A percentile compares a stretch with the other conserved stretches of the same genome.
phyloP scores from a whole-genome alignment of 1,140 invertebrate genomes.

The Dreissena polymorpha region DNA sequence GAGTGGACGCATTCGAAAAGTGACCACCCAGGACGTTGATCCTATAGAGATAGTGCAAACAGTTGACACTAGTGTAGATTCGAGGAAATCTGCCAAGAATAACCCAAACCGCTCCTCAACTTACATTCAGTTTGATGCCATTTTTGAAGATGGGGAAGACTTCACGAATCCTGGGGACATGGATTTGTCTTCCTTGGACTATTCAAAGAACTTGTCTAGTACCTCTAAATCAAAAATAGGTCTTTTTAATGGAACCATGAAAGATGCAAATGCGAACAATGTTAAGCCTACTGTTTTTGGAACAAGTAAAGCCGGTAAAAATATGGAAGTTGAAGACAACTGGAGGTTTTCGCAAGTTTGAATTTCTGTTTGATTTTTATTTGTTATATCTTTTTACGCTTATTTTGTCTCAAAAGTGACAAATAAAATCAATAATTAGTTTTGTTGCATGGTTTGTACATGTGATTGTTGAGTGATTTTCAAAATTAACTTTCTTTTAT shows the following conservation, averaged over 20 bases:
- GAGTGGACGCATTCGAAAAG: constrained; percentile 44
- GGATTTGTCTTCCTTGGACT: constrained; percentile 63
- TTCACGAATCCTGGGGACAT: constrained; percentile 36
- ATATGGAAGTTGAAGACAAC: constrained; percentile 58
- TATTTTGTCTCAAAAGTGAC: not conserved
- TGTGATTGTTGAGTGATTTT: too few species aligned
- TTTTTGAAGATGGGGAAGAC: constrained; percentile 74
- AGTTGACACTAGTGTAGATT: constrained; percentile 49
- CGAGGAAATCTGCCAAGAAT: constrained; percentile 61
- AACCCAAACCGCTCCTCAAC: constrained; percentile 69
- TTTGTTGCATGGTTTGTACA: too few species aligned
- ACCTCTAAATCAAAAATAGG: constrained; percentile 59
- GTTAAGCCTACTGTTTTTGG: constrained; percentile 52
- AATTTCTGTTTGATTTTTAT: constrained; percentile 12
- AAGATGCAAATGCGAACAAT: constrained; percentile 53
- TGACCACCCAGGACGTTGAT: constrained; percentile 59
- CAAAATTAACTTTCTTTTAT: too few species aligned
- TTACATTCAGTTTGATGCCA: constrained; percentile 75
- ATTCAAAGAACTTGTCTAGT: constrained; percentile 63
- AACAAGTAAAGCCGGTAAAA: constrained; percentile 56
- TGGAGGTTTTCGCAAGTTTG: constrained; percentile 63
- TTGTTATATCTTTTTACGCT: not conserved
- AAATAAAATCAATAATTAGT: too few species aligned
- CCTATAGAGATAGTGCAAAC: constrained; percentile 61
- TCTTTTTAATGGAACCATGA: constrained; percentile 26